Percentiles rank a stretch among this genome's conserved stretches.
Evolutionary conservation across 2,888 invertebrate genomes (phyloP).

Genomic region (Periphyllus acericola): DNA sequence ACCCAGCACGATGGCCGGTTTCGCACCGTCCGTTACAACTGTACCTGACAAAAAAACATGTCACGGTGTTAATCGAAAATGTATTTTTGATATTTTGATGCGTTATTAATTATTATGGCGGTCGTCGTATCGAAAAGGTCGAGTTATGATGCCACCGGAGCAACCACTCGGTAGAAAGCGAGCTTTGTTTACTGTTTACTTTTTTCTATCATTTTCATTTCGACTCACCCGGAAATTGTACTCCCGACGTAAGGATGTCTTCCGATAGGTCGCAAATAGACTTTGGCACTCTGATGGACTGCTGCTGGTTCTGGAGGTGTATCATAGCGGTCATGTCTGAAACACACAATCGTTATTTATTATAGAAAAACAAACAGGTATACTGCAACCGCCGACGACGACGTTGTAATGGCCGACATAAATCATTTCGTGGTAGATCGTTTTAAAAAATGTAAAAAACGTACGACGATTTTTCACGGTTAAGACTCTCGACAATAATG

Average conservation of each 20-base stretch:
- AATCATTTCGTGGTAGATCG: constrained; percentile 16
- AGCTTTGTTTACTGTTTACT: neutral
- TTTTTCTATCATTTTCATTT: constrained; percentile 1
- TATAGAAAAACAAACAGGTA: constrained; percentile 15
- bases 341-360: constrained; percentile 40
- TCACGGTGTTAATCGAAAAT: neutral
- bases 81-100: neutral
- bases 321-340: constrained; percentile 21
- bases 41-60: neutral
- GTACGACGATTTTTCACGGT: constrained; percentile 32
- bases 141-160: neutral
- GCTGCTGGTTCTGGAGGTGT: neutral
- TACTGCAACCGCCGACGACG: neutral
- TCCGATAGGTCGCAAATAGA: constrained; percentile 69
- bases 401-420: constrained; percentile 6
- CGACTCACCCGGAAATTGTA: constrained; percentile 76
- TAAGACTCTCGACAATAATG: neutral
- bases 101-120: neutral
- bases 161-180: neutral
- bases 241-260: constrained; percentile 75
- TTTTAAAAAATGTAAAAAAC: neutral
- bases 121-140: neutral
- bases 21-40: neutral
- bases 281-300: constrained; percentile 52
- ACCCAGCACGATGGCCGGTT: neutral